phyloP scores from a whole-genome alignment of 2,113 vertebrate species.

The Narcine bancroftii region DNA sequence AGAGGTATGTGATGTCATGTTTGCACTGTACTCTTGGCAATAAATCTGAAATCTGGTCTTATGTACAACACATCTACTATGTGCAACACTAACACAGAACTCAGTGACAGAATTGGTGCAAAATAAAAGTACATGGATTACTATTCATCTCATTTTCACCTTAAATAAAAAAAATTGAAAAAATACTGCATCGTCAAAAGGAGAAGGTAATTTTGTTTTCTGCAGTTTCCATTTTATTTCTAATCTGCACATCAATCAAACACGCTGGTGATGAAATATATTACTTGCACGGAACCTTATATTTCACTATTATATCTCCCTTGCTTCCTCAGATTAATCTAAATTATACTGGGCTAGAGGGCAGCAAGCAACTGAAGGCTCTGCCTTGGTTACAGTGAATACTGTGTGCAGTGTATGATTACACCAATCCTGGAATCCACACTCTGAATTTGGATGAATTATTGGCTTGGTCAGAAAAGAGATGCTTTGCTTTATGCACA shows the following conservation, averaged over 20 bases:
- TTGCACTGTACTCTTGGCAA: too few species aligned
- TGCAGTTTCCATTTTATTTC: neutral
- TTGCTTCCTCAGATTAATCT: neutral
- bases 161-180: neutral
- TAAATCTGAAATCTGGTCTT: too few species aligned
- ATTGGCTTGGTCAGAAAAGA: neutral
- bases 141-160: neutral
- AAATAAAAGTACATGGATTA: neutral
- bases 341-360: neutral
- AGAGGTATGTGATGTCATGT: too few species aligned
- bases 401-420: neutral
- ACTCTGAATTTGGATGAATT: neutral
- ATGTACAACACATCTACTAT: neutral
- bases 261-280: neutral
- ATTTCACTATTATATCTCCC: neutral
- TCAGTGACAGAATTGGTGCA: neutral
- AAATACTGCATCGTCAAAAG: neutral
- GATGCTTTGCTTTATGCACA: neutral
- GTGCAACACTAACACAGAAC: neutral
- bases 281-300: neutral
- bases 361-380: neutral
- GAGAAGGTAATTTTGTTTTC: neutral
- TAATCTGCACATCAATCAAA: neutral
- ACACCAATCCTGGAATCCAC: neutral
- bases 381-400: neutral